Conservation (phyloP, 1,140 invertebrate genomes). For the Metaphire vulgaris region DNA sequence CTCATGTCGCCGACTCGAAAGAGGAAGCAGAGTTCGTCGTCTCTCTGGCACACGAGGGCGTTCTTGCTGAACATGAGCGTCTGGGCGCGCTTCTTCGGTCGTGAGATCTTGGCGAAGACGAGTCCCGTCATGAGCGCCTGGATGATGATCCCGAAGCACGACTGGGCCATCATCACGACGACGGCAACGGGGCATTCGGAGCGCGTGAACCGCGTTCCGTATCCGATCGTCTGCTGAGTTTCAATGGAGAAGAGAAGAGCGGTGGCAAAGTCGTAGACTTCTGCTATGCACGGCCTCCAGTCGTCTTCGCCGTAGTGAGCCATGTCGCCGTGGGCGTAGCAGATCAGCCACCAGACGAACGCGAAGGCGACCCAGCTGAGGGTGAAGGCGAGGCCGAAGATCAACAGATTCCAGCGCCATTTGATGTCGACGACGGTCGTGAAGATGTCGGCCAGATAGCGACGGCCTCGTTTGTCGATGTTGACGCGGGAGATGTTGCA, state of each 20-base stretch:
- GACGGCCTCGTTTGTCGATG: constrained; percentile 75
- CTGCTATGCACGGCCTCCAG: constrained; percentile 52
- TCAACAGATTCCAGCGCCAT: constrained; percentile 53
- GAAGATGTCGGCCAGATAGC: constrained; percentile 81
- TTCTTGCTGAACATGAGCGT: constrained; percentile 48
- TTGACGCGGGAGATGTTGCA: constrained; percentile 86
- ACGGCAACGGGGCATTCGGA: constrained; percentile 94
- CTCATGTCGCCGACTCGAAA: constrained; percentile 46
- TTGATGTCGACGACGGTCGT: constrained; percentile 64
- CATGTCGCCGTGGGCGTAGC: constrained; percentile 51
- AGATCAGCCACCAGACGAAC: constrained; percentile 55
- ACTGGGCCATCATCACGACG: constrained; percentile 94
- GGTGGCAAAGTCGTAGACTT: constrained; percentile 51
- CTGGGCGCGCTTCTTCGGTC: constrained; percentile 43
- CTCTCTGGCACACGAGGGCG: constrained; percentile 56
- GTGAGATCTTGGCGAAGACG: constrained; percentile 43
- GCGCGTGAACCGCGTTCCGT: constrained; percentile 67
- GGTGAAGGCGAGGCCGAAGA: constrained; percentile 54
- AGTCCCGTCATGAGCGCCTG: constrained; percentile 59
- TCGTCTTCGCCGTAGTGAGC: constrained; percentile 36
- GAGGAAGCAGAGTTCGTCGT: constrained; percentile 68
- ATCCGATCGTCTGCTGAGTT: constrained; percentile 57
- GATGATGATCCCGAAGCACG: constrained; percentile 88
- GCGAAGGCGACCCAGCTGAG: constrained; percentile 55
- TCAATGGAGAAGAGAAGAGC: constrained; percentile 56